Evolutionary conservation across 2,797 vertebrate genomes (phyloP).

Genomic region (Dipus sagitta): DNA sequence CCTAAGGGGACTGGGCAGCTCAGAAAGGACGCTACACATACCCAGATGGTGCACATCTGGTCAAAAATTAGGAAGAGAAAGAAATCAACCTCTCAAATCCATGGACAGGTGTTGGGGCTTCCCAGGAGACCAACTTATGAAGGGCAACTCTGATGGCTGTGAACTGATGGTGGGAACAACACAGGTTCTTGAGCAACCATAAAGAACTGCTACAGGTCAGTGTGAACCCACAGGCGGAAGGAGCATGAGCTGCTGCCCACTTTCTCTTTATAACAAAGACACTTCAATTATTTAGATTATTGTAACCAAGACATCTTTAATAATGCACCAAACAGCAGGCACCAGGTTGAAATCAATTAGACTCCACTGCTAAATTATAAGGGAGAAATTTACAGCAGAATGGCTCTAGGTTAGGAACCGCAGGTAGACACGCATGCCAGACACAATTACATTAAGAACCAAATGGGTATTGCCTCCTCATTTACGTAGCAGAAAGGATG

Average conservation of each 20-base stretch:
- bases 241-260: neutral
- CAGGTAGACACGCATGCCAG: slow-evolving; percentile 39
- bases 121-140: slow-evolving; percentile 51
- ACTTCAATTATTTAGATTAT: slow-evolving; percentile 80
- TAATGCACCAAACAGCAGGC: slow-evolving; percentile 77
- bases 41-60: slow-evolving; percentile 79
- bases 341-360: slow-evolving; percentile 83
- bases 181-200: neutral
- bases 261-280: slow-evolving; percentile 61
- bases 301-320: slow-evolving; percentile 82
- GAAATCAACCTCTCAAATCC: slow-evolving; percentile 62
- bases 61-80: slow-evolving; percentile 65
- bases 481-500: slow-evolving; percentile 55
- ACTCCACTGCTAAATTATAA: slow-evolving; percentile 73
- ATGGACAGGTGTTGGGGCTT: slow-evolving; percentile 66
- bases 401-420: slow-evolving; percentile 59
- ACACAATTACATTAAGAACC: slow-evolving; percentile 73
- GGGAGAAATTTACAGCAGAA: slow-evolving; percentile 78
- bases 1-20: neutral
- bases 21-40: neutral
- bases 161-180: neutral
- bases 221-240: neutral
- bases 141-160: neutral
- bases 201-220: neutral
- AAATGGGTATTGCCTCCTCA: slow-evolving; percentile 61